phyloP scores from a whole-genome alignment of 2,113 vertebrate species.

The Romanogobio albipinnatus region DNA sequence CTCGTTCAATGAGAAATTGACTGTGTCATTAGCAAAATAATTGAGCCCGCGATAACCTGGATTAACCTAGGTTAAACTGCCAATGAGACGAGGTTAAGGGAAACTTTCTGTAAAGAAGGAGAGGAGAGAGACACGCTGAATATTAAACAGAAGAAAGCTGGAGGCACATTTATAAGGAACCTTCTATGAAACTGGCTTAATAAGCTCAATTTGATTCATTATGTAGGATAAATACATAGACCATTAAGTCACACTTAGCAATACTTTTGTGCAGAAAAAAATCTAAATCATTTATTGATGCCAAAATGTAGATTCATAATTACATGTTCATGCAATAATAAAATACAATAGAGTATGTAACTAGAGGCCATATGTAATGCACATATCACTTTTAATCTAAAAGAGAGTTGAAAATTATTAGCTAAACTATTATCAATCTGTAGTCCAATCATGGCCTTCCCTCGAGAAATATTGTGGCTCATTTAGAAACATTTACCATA shows the following conservation, averaged over 20 bases:
- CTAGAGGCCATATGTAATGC: conserved; percentile 55
- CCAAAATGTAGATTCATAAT: conserved; percentile 73
- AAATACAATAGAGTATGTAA: conserved; percentile 52
- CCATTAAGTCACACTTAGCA: conserved; percentile 60
- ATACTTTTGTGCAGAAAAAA: conserved; percentile 56
- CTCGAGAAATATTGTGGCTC: conserved; percentile 46
- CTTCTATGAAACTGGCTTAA: conserved; percentile 76
- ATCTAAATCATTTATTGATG: conserved; percentile 59
- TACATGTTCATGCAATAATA: conserved; percentile 57
- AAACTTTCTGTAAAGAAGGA: conserved; percentile 64
- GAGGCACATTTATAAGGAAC: conserved; percentile 71
- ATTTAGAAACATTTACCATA: conserved; percentile 47
- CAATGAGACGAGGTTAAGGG: conserved; percentile 61
- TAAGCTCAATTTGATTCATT: conserved; percentile 76
- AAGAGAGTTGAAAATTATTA: conserved; percentile 49
- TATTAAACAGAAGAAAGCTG: conserved; percentile 68
- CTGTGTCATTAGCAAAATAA: conserved; percentile 58
- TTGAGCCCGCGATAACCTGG: conserved; percentile 56
- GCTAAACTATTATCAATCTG: conserved; percentile 46
- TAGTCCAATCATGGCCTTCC: conserved; percentile 42
- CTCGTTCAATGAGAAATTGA: conserved; percentile 54
- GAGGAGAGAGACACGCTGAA: conserved; percentile 61
- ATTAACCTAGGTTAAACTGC: conserved; percentile 56
- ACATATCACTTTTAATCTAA: conserved; percentile 47
- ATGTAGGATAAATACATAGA: conserved; percentile 68